Conservation (phyloP, 2,113 vertebrate genomes). For the Mirza zaza region DNA sequence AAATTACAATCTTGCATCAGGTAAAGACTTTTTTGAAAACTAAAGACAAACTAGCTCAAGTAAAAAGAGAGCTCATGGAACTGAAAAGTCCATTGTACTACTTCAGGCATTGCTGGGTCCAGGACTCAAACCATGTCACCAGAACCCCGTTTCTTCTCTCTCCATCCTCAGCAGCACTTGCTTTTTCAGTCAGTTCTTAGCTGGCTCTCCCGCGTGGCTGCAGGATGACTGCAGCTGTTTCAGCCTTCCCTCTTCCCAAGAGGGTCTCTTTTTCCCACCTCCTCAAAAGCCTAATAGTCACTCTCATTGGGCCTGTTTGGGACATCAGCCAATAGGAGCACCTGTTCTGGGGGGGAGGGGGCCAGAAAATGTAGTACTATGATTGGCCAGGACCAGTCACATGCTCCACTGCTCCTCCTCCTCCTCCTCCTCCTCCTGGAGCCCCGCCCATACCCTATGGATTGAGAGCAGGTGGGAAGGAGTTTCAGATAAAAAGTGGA, state of each 20-base stretch:
- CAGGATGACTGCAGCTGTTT: background rate
- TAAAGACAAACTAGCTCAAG: background rate
- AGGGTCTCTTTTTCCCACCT: background rate
- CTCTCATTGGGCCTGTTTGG: background rate
- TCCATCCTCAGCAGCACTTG: background rate
- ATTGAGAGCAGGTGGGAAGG: background rate
- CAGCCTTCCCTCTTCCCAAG: background rate
- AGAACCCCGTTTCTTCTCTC: background rate
- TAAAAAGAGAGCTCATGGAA: background rate
- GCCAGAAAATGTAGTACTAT: background rate
- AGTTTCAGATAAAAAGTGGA: background rate
- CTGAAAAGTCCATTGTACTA: background rate
- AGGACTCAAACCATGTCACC: background rate
- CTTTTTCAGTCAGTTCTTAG: background rate
- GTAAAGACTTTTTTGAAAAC: background rate
- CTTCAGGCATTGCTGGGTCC: background rate
- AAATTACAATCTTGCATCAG: background rate
- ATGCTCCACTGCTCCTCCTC: background rate
- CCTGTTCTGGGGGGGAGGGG: background rate
- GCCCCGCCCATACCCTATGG: background rate
- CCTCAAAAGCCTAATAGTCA: background rate
- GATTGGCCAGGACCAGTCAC: background rate
- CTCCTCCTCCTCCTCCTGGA: background rate
- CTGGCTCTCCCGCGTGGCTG: background rate
- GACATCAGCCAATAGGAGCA: background rate